These are phyloP conservation scores for Nomada ruficornis DNA, from an alignment of 2,888 invertebrate genomes.

Conservation along the genomic window DNA sequence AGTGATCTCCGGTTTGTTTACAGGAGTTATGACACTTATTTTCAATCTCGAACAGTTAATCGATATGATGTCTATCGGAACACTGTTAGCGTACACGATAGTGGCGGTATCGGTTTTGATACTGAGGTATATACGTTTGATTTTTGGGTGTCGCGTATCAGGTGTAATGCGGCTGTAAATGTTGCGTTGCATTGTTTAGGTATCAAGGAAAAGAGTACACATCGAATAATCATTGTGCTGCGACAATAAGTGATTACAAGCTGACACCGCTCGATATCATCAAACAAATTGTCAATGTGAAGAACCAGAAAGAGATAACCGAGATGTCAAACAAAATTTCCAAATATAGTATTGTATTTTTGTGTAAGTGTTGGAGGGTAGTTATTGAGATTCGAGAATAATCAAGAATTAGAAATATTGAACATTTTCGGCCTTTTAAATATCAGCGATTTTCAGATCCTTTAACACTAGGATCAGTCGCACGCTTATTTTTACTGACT, in stretches of 20 bases:
- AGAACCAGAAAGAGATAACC: conserved; percentile 89
- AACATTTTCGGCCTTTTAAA: too few species aligned
- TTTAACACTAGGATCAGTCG: not conserved
- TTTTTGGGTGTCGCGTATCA: not conserved
- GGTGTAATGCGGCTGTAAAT: not conserved
- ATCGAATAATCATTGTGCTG: conserved; percentile 44
- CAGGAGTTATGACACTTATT: conserved; percentile 94
- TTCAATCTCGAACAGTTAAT: conserved; percentile 96
- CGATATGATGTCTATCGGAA: conserved; percentile 98
- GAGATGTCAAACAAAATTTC: conserved; percentile 88
- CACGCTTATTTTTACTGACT: too few species aligned
- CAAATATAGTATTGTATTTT: conserved; percentile 87
- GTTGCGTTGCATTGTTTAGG: conserved; percentile 61
- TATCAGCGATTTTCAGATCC: not conserved
- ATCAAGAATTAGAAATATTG: too few species aligned
- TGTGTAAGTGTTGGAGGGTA: conserved; percentile 83
- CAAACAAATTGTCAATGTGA: conserved; percentile 89
- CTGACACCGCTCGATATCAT: conserved; percentile 75
- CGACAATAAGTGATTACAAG: conserved; percentile 75
- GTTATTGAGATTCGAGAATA: too few species aligned
- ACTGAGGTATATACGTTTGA: conserved; percentile 87
- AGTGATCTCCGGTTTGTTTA: conserved; percentile 89
- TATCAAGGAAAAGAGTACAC: conserved; percentile 75
- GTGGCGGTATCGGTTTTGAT: conserved; percentile 96
- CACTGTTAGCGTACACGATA: conserved; percentile 95